Percentiles rank a stretch among this genome's conserved stretches.
These are phyloP conservation scores for Crax fasciolata DNA, from an alignment of 2,797 vertebrate genomes.

Conservation along the genomic window DNA sequence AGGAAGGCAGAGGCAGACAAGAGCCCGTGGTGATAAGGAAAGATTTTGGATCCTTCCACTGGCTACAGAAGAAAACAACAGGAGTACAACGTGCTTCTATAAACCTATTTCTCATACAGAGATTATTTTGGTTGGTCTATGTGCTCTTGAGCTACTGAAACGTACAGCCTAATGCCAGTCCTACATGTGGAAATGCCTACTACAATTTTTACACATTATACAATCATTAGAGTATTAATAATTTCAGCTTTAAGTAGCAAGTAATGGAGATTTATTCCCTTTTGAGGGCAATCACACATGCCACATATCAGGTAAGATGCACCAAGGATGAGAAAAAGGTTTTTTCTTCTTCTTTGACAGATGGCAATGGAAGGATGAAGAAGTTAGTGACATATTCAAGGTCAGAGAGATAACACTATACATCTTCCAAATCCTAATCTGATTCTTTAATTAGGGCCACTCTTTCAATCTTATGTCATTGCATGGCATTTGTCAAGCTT, in stretches of 20 bases:
- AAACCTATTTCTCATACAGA: not conserved
- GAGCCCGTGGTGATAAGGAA: not conserved
- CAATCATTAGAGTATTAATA: not conserved
- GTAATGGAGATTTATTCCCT: not conserved
- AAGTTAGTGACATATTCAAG: not conserved
- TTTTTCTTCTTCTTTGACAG: not conserved
- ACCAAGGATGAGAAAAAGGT: not conserved
- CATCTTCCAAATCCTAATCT: not conserved
- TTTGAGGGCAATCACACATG: not conserved
- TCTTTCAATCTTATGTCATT: not conserved
- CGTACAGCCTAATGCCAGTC: not conserved
- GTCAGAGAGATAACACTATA: not conserved
- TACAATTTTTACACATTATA: not conserved
- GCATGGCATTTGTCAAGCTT: not conserved
- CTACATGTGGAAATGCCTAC: not conserved
- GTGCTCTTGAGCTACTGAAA: not conserved
- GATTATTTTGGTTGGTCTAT: not conserved
- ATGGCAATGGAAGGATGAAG: not conserved
- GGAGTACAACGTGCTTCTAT: not conserved
- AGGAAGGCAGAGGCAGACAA: not conserved
- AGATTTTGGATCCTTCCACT: not conserved
- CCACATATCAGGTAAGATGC: not conserved
- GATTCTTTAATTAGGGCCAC: not conserved
- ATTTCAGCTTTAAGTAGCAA: not conserved
- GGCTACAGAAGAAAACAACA: not conserved